Evolutionary conservation across 2,797 vertebrate species (phyloP), one percentile per base, ranked within the genome.

Genomic region (Gouania willdenowi): DNA sequence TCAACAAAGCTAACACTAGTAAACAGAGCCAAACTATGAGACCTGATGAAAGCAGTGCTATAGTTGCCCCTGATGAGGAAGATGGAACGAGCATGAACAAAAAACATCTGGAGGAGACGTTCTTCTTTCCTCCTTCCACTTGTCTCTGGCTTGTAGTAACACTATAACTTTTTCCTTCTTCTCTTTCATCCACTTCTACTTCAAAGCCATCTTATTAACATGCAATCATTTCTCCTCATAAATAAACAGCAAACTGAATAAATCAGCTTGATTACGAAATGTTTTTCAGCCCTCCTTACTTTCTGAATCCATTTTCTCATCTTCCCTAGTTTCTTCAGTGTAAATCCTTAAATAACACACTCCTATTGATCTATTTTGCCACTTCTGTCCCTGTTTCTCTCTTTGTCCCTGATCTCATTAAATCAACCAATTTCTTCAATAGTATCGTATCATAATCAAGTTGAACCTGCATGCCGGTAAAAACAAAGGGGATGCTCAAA

Each of bases 21-120:
- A n/a, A n/a, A n/a, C n/a, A n/a, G n/a, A n/a, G n/a, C 41, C 44
- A 47, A 64, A 49, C 57, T 37, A 18, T 18, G 36, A 59, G 43
- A 56, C 21, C 30, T 46, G 79, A 77, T 82, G 75, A 79, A 77
- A 79, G 70, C 49, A 1, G 20, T 0, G 9, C n/a, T n/a, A 2
- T 39, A 62, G 51, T 42, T 7, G 9, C 43, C 32, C 11, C 62
- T 81, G 79, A 83, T 54, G 21, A 66, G 76, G 41, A 70, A 53
- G 64, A 78, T 41, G 65, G 66, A 63, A 36, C 0, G 26, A 73
- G 75, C 68, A 28, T 71, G 67, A 81, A 70, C 69, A 48, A 71
- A 42, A 67, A 81, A 46, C 78, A 84, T 66, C 75, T 66, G 33
- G 41, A 44, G 48, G 37, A 42, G 59, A 51, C 2, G 25, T 5